Conservation (phyloP, 2,113 vertebrate species). For the Eulacestoma nigropectus region DNA sequence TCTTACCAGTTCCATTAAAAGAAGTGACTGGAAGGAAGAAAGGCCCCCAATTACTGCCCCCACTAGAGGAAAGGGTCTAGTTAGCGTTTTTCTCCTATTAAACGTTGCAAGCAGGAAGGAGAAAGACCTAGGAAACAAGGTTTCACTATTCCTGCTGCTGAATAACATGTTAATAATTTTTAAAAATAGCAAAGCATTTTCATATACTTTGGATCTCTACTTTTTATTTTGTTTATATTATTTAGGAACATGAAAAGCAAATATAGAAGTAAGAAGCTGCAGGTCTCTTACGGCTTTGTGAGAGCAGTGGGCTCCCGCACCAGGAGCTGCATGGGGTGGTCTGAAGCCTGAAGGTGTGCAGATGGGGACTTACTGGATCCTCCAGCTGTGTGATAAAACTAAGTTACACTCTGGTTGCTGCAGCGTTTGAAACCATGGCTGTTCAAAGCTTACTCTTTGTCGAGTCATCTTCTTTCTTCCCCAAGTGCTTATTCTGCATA, state of each 20-base stretch:
- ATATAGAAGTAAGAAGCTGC: not conserved
- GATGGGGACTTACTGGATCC: not conserved
- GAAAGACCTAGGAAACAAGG: not conserved
- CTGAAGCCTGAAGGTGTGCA: not conserved
- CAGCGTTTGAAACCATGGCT: accelerated
- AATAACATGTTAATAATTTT: not conserved
- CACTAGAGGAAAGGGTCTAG: not conserved
- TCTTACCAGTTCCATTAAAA: slow-evolving; percentile 3
- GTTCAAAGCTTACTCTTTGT: not conserved
- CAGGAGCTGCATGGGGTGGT: not conserved
- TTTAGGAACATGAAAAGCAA: not conserved
- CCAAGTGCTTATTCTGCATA: not conserved
- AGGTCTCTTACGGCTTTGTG: not conserved
- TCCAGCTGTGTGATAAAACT: not conserved
- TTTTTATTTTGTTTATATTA: not conserved
- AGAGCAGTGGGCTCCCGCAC: accelerated
- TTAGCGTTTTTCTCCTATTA: not conserved
- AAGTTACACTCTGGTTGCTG: not conserved
- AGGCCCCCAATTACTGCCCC: not conserved
- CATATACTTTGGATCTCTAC: not conserved
- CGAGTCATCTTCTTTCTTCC: not conserved
- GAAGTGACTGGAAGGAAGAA: not conserved
- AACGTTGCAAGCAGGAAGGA: accelerated
- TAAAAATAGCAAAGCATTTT: not conserved
- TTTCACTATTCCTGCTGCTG: not conserved